Base-by-base conservation (phyloP, 2,888 invertebrate genomes). In the Hoplodrina ambigua region DNA sequence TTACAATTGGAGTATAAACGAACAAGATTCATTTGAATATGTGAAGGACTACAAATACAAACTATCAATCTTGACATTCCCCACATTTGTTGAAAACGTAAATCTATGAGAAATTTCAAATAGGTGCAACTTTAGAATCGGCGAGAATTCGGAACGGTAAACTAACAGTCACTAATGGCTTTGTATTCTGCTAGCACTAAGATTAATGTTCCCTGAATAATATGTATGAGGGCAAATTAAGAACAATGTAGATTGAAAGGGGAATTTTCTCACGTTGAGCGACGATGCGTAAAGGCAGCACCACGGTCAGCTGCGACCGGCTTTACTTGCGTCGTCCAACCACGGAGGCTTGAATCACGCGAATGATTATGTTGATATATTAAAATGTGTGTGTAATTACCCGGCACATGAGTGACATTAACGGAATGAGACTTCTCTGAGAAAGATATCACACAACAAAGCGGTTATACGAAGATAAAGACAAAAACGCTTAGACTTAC, bases 231-330 rank as follows among this genome's bases (percentile, higher is more conserved):
- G 90, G 90, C 88, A 88, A 89, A 89, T 87, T 86, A 86, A 90
- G 88, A 93, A 94, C 93, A 94, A 94, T 93, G 91, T 88, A 83
- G 85, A 88, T 85, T 86, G 83, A 88, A 87, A 87, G 87, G 87
- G 89, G 89, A 91, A 90, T 92, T 87, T 94, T 95, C 95, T 91
- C 95, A 96, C 95, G 94, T 84, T 78, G 88, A 82, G 89, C 92
- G 90, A 80, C 94, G 93, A 91, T 91, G 94, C 95, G 92, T 93
- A 86, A 92, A 93, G 87, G 80, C 85, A 86, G 80, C 88, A 91
- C 91, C 89, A 94, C 92, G 94, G 93, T 93, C 91, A 92, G 92
- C 91, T 90, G 88, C 84, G 83, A 85, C 87, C 86, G 86, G 88
- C 87, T 86, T 85, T 86, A 89, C 88, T 89, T 90, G 86, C 86